A percentile compares a stretch with the other conserved stretches of the same genome.
phyloP scores from a whole-genome alignment of 2,888 invertebrate genomes.

The Phlogophora meticulosa region DNA sequence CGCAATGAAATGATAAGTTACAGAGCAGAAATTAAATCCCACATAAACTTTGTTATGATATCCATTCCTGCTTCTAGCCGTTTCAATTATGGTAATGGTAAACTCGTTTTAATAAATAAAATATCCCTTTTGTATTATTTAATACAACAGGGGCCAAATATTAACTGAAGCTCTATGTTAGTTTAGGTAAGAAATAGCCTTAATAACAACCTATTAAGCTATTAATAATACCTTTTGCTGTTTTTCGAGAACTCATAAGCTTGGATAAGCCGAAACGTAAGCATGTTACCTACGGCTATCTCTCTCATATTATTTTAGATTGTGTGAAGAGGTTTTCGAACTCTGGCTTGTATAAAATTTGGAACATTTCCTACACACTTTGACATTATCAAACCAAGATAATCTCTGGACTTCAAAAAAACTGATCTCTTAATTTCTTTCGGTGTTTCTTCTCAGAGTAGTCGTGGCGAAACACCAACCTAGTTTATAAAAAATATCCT shows the following conservation, averaged over 20 bases:
- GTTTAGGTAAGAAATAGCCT: conserved; percentile 39
- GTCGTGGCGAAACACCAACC: no score
- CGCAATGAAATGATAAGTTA: conserved; percentile 38
- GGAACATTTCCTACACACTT: no score
- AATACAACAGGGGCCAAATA: conserved; percentile 29
- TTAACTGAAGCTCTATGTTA: conserved; percentile 34
- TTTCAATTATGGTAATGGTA: conserved; percentile 13
- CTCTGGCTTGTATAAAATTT: no score
- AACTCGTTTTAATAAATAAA: conserved; percentile 28
- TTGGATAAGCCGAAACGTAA: background rate
- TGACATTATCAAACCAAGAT: no score
- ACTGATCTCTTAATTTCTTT: no score
- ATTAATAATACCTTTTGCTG: conserved; percentile 1
- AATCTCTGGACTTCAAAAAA: no score
- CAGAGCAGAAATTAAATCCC: background rate
- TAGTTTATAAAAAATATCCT: no score
- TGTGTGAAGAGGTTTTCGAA: background rate
- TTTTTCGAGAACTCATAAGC: conserved; percentile 2
- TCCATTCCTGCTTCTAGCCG: conserved; percentile 1
- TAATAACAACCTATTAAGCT: background rate
- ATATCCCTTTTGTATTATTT: conserved; percentile 25
- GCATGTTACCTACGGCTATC: background rate
- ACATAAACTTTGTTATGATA: conserved; percentile 8
- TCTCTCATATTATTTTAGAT: background rate
- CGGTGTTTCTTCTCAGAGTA: no score